A percentile compares a stretch with the other conserved stretches of the same genome.
Conservation (phyloP, 2,797 vertebrate genomes). For the Pangasius sanitwongsei region DNA sequence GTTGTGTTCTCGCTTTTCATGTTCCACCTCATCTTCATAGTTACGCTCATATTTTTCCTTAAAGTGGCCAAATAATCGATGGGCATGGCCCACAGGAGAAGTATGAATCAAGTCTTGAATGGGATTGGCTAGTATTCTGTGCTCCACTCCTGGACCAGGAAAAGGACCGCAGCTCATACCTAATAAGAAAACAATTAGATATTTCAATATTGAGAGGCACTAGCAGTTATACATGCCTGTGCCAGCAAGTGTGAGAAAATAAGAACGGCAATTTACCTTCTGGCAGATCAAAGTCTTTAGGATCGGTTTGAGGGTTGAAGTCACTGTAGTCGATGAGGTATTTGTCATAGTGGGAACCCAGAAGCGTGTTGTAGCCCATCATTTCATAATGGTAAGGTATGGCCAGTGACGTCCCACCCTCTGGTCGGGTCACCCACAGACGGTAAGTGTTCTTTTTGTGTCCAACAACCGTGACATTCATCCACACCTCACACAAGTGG, state of each 20-base stretch:
- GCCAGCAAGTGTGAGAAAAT: not conserved
- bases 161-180: constrained; percentile 76
- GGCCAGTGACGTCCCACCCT: constrained; percentile 55
- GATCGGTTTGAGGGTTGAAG: constrained; percentile 69
- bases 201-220: not conserved
- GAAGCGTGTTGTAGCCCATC: constrained; percentile 81
- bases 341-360: constrained; percentile 85
- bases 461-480: constrained; percentile 74
- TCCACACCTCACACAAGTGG: constrained; percentile 78
- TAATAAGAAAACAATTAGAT: constrained; percentile 40
- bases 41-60: constrained; percentile 69
- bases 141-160: constrained; percentile 75
- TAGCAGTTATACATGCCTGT: not conserved
- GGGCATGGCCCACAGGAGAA: constrained; percentile 69
- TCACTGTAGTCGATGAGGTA: constrained; percentile 79
- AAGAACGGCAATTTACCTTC: constrained; percentile 60
- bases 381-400: constrained; percentile 80
- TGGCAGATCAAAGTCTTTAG: constrained; percentile 71
- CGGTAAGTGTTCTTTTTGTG: constrained; percentile 82
- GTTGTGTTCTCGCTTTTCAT: constrained; percentile 76
- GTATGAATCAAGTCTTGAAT: constrained; percentile 81
- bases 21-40: constrained; percentile 69
- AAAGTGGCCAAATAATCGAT: constrained; percentile 73
- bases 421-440: constrained; percentile 76
- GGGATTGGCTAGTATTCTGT: constrained; percentile 80